Evolutionary conservation across 2,113 vertebrate species (phyloP), one percentile per base, ranked within the genome.

Genomic region (Sylvilagus bachmani): DNA sequence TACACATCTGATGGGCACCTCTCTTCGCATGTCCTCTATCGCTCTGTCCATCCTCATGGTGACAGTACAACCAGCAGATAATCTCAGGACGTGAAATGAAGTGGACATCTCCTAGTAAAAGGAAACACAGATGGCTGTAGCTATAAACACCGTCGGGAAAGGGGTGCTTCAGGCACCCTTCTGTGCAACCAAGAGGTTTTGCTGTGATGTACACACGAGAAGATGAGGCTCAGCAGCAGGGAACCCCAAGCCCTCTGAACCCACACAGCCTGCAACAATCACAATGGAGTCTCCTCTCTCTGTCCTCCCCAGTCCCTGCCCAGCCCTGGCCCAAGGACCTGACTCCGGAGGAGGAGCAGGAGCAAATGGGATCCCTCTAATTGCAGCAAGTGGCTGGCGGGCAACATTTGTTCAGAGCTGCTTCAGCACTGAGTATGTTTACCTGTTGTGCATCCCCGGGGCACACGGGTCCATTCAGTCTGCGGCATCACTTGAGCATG

Each of bases 381-480:
- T 62, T 13, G 7, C 5, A 44, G 53, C 22, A 49, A 73, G 31
- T 16, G 71, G 64, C 73, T 29, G 25, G 36, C 86, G 11, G 27
- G 16, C 8, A 7, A 8, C 86, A 33, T 66, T 33, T 24, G 17
- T 66, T 14, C 10, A 31, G 58, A 19, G 27, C 8, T 10, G 5
- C 61, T 31, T 1, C 7, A 1, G 70, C 17, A 16, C 25, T 31
- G 24, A 53, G 10, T 44, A 0, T 10, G 1, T 24, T 36, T 2
- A 17, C 14, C 36, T 3, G 6, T 1, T 3, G 10, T 1, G 33
- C 24, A 1, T 24, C 58, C 33, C 8, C 0, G 16, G 24, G 14
- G 19, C 24, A 12, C 10, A 0, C 25, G 0, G 33, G 58, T 24
- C 66, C 6, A 49, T 22, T 21, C 29, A 12, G 19, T n/a, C 13